Evolutionary conservation across 2,888 invertebrate genomes (phyloP), one percentile per base, ranked within the genome.

Genomic region (Parnassius orleans): DNA sequence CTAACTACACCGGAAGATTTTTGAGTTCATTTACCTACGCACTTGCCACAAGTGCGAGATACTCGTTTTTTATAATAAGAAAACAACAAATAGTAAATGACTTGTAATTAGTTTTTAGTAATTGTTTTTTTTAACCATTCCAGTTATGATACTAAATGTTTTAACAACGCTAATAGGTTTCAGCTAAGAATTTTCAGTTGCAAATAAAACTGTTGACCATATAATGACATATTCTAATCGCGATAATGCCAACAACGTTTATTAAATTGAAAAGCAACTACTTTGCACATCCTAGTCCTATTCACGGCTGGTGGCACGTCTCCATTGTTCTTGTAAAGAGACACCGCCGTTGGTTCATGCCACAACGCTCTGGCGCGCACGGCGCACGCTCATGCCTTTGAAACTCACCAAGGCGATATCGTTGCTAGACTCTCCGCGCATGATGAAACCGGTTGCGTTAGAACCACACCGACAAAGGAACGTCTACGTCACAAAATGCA

Each of bases 271-370:
- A 57, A 57, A 51, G 15, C 46, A 61, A 58, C 12, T 48, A 62
- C 60, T 65, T 63, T 62, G 65, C 63, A 67, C 67, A 71, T 70
- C 69, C 68, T 66, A 65, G 68, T 71, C 66, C 65, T 48, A 66
- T 68, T 68, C 68, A 73, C 73, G 72, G 63, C 68, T 68, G 65
- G 71, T 68, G 76, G 75, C 73, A 71, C 72, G 76, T 71, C 69
- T 65, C 72, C 70, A 84, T 90, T 88, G 87, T 89, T 79, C 74
- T 71, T 73, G 84, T 79, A 86, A 90, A 80, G 74, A 71, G 83
- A 87, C 78, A 88, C 86, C 82, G 71, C 73, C 74, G 76, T 73
- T 68, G 71, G 74, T 76, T 73, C 69, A 65, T 69, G 78, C 75
- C 76, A 56, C 51, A 65, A 61, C 63, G 66, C 67, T 62, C 77